Evolutionary conservation across 2,888 invertebrate genomes (phyloP), one percentile per base, ranked within the genome.

Genomic region (Gymnocheta viridis): DNA sequence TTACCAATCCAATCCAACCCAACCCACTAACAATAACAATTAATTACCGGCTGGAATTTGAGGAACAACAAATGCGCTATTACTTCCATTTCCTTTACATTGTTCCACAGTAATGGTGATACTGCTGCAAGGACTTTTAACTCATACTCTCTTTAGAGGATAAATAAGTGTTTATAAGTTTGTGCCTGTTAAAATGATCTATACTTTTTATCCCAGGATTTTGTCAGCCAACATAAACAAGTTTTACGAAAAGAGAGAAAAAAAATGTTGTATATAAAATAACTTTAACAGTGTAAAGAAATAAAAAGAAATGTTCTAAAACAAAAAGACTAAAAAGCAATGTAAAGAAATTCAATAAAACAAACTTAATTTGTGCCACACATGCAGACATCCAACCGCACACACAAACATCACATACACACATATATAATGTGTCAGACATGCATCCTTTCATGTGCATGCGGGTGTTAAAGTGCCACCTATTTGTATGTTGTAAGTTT

Each of bases 371-470:
- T 78, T 78, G 56, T 73, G 62, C 41, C 60, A 82, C 67, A 62
- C 54, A 60, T 7, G 19, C 22, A 41, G 12, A 70, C 44, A 32
- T 9, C 0, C 29, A 27, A 27, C 0, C 19, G 58, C 41, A 60
- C 19, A 29, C 32, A 56, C 12, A 17, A 22, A 14, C 24, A 41
- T 35, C 24, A 17, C 41, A 66, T 24, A 69, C 17, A 35, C 49
- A 70, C 24, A 17, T 32, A 66, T 24, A 69, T 12, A 35, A 58
- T 64, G 51, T 44, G 64, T 56, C 76, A 76, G 82, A 82, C 79
- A 79, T 79, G 82, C 79, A 82, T 73, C 74, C 82, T 64, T 69
- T 79, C 82, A 82, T 82, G 82, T 82, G 82, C 78, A 79, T 79
- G 79, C 62, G 78, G 62, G 73, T 76, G 79, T 79, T 62, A 56